Percentiles rank a stretch among this genome's conserved stretches.
Evolutionary conservation across 2,888 invertebrate genomes (phyloP).

Genomic region (Cecidostiba fungosa): DNA sequence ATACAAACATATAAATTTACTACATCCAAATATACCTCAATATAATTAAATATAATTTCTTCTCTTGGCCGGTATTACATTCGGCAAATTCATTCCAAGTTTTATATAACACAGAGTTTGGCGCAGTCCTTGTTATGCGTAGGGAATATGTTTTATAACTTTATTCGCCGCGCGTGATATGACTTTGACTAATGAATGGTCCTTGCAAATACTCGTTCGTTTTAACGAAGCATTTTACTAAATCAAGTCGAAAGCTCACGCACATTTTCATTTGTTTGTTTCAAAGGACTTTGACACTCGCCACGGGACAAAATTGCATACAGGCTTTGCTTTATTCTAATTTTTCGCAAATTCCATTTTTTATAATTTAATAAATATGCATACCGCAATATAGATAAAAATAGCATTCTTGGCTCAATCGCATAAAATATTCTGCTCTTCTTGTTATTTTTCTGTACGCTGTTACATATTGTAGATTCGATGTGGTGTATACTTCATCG

Average conservation of each 20-base stretch:
- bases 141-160: constrained; percentile 37
- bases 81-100: constrained; percentile 56
- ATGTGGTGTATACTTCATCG: constrained; percentile 50
- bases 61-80: constrained; percentile 39
- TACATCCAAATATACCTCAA: neutral
- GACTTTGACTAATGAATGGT: constrained; percentile 59
- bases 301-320: constrained; percentile 35
- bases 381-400: constrained; percentile 50
- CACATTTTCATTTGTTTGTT: constrained; percentile 6
- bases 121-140: constrained; percentile 59
- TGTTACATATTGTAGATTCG: constrained; percentile 29
- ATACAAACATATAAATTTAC: neutral
- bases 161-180: constrained; percentile 60
- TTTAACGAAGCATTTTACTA: constrained; percentile 34
- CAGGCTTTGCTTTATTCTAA: constrained; percentile 35
- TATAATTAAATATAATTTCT: constrained; percentile 54
- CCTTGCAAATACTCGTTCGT: constrained; percentile 41
- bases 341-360: constrained; percentile 42
- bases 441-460: neutral
- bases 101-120: constrained; percentile 58
- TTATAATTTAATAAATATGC: constrained; percentile 45
- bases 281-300: constrained; percentile 44
- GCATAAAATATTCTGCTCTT: constrained; percentile 48
- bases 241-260: constrained; percentile 37
- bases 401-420: constrained; percentile 55